Conservation (phyloP, 2,113 vertebrate species). For the Sebastes fasciatus region DNA sequence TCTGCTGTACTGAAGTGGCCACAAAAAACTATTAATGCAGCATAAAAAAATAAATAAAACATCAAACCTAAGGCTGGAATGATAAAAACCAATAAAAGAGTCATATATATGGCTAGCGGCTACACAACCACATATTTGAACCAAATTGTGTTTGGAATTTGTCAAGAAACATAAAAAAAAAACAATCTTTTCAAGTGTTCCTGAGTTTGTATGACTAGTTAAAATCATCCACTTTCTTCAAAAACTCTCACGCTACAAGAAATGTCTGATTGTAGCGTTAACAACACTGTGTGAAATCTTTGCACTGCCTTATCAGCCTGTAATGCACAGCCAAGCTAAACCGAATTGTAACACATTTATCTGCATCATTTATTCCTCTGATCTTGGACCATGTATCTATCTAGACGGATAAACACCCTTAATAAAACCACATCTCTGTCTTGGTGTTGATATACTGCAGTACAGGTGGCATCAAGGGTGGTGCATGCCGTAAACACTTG, state of each 20-base stretch:
- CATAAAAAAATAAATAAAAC: background rate
- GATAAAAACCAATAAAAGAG: background rate
- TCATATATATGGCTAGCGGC: background rate
- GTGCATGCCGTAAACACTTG: background rate
- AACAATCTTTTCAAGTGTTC: background rate
- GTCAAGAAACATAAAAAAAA: no score
- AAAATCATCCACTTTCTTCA: no score
- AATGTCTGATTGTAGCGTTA: no score
- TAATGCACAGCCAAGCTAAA: no score
- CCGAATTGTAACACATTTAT: no score
- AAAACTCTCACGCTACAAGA: no score
- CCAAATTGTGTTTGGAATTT: background rate
- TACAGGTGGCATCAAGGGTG: background rate
- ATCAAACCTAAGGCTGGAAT: no score
- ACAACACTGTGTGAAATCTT: no score
- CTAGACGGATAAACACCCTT: background rate
- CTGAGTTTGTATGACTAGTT: background rate
- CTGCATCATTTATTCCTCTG: no score
- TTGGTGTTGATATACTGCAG: background rate
- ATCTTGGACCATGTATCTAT: background rate
- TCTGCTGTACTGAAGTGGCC: background rate
- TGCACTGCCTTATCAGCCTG: no score
- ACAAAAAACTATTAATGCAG: background rate
- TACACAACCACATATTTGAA: background rate
- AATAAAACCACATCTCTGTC: background rate